Evolutionary conservation across 2,113 vertebrate genomes (phyloP), one percentile per base, ranked within the genome.

Genomic region (Apteryx mantelli): DNA sequence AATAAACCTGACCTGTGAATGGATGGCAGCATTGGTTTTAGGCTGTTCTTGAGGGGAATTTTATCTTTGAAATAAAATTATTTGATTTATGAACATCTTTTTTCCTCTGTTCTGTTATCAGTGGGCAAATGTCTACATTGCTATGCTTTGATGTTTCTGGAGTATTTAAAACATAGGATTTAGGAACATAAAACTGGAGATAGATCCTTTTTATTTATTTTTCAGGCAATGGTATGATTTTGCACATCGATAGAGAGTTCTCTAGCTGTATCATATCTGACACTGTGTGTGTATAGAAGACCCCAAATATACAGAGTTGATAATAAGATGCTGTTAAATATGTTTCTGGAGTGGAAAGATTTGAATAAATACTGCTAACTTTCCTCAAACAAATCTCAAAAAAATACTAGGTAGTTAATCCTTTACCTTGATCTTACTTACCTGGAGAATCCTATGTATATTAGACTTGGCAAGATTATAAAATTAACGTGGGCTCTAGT

Each of bases 21-120:
- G 58, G 86, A 70, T 63, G 56, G 34, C 70, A 93, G 50, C 86
- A 89, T 73, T 24, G 2, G 20, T 40, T 84, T 86, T 91, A 90
- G 80, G 48, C 36, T 86, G 61, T 48, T 22, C 26, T 73, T 82
- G 89, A 48, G 52, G 5, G 0, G 19, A n/a, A 83, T 84, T 83
- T 93, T 81, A 78, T 61, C 77, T 89, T 91, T 89, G 94, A 82
- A 95, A 82, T 53, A 82, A 89, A 92, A 24, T 22, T 22, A 5
- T 91, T 94, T 89, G 55, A 86, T 93, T 96, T 96, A 71, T 68
- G 91, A 88, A 88, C n/a, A 78, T 68, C 56, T 60, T 60, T 84
- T 90, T 83, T 88, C 21, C n/a, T 66, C 58, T 73, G 11, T 48
- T 93, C 78, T 70, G 11, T 40, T 95, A 32, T 58, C 61, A 89